These are phyloP conservation scores for Talpa occidentalis DNA, from an alignment of 2,113 vertebrate species.

Conservation along the genomic window DNA sequence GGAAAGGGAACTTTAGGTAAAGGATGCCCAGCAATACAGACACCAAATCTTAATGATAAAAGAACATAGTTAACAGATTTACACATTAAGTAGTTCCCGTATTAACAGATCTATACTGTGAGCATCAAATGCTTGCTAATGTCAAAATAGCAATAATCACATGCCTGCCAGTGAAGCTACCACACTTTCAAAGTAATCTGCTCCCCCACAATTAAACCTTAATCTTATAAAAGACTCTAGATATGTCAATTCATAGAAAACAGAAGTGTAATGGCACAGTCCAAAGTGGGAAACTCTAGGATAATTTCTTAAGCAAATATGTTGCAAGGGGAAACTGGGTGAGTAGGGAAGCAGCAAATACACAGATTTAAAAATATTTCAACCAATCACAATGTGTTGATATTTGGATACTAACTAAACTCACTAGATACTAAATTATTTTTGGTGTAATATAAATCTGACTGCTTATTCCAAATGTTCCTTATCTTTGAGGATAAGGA, in stretches of 20 bases:
- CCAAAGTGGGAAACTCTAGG: background rate
- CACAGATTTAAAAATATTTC: background rate
- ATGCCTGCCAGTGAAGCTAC: background rate
- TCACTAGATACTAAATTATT: background rate
- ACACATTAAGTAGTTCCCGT: background rate
- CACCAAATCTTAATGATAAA: background rate
- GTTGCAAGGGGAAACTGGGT: background rate
- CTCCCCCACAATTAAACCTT: background rate
- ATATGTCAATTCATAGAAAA: background rate
- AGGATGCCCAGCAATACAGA: background rate
- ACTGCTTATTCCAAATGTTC: background rate
- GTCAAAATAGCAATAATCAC: background rate
- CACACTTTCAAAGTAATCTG: background rate
- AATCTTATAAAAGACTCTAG: constrained; percentile 9
- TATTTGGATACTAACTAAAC: background rate
- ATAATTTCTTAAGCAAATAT: constrained; percentile 33
- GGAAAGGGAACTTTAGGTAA: background rate
- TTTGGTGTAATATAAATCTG: background rate
- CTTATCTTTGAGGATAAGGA: background rate
- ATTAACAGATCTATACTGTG: background rate
- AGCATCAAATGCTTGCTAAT: background rate
- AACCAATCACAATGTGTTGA: background rate
- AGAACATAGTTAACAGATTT: background rate
- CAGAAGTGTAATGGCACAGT: background rate
- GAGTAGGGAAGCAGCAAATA: background rate